Conservation (phyloP, 2,797 vertebrate species). For the Eidolon dupreanum region DNA sequence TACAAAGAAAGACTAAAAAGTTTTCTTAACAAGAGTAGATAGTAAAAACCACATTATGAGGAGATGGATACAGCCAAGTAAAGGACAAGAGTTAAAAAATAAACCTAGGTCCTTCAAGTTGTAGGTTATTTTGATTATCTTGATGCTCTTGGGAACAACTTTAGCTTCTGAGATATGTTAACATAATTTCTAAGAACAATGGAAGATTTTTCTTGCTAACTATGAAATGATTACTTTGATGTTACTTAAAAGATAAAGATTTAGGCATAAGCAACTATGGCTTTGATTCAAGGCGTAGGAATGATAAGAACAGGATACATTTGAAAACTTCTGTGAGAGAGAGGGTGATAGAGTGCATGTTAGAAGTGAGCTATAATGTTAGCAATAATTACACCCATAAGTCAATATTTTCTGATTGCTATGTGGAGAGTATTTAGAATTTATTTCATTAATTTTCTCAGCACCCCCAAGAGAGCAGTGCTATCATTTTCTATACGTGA, state of each 20-base stretch:
- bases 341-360: neutral
- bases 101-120: neutral
- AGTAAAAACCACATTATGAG: neutral
- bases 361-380: neutral
- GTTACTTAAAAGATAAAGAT: neutral
- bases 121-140: neutral
- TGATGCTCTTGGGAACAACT: neutral
- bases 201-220: neutral
- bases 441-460: neutral
- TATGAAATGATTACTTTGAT: neutral
- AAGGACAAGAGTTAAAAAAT: neutral
- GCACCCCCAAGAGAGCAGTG: fast-evolving
- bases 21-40: neutral
- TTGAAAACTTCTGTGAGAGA: neutral
- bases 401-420: neutral
- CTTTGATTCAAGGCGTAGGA: neutral
- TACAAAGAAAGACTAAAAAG: neutral
- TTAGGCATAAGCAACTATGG: neutral
- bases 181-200: neutral
- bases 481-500: neutral
- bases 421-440: neutral
- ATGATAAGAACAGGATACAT: neutral
- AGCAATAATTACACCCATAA: neutral
- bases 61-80: neutral
- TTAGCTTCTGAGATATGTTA: neutral